phyloP scores from a whole-genome alignment of 2,797 vertebrate species.

The Menidia menidia region DNA sequence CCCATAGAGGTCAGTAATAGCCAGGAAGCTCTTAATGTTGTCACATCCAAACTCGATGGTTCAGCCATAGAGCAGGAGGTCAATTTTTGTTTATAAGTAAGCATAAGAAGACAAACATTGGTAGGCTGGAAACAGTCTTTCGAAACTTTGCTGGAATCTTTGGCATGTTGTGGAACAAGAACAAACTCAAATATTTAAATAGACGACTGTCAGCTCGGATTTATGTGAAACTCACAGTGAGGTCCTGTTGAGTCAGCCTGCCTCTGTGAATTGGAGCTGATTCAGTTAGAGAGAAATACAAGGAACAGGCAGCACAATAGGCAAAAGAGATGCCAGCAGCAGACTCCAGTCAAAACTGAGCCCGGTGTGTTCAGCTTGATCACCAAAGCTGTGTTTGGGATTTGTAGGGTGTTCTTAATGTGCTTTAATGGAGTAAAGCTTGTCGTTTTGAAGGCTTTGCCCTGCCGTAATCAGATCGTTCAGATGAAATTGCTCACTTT shows the following conservation, averaged over 20 bases:
- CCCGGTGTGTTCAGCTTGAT: not conserved
- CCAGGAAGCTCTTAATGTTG: not conserved
- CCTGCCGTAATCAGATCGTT: no score
- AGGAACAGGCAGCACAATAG: not conserved
- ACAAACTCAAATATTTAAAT: constrained; percentile 17
- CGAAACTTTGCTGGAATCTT: constrained; percentile 5
- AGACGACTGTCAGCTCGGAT: not conserved
- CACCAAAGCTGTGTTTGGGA: not conserved
- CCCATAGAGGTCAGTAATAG: constrained; percentile 86
- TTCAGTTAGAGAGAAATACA: constrained; percentile 27
- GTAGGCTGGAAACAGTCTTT: not conserved
- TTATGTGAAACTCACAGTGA: constrained; percentile 25
- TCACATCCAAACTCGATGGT: not conserved
- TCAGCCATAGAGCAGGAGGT: not conserved
- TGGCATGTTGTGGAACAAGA: constrained; percentile 15
- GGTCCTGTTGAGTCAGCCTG: constrained; percentile 8
- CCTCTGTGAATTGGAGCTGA: constrained; percentile 24
- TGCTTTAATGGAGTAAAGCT: no score
- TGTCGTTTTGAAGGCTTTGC: no score
- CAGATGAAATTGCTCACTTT: no score
- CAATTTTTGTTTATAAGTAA: not conserved
- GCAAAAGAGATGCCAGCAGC: not conserved
- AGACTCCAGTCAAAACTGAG: constrained; percentile 11
- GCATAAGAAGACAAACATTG: not conserved
- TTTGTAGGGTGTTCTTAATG: not conserved